Percentiles rank a stretch among this genome's conserved stretches.
Conservation (phyloP, 2,113 vertebrate genomes). For the Paramormyrops kingsleyae region DNA sequence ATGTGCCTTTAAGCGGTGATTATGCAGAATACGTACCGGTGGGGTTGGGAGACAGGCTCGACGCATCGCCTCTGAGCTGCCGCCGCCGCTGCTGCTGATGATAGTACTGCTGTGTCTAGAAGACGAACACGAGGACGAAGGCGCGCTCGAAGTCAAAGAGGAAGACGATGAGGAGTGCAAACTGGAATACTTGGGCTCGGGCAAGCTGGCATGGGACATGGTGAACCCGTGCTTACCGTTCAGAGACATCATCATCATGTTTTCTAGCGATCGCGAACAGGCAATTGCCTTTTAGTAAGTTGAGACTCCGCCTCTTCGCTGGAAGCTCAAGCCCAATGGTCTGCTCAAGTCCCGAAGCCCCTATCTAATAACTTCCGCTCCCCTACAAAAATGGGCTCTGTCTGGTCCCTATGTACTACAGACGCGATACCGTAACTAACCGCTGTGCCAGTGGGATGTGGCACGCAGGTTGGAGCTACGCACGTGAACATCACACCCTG, state of each 20-base stretch:
- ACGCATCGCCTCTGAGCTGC: conserved; percentile 85
- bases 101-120: conserved; percentile 63
- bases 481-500: conserved; percentile 30
- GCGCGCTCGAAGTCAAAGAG: conserved; percentile 66
- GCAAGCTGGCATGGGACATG: conserved; percentile 83
- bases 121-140: conserved; percentile 70
- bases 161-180: conserved; percentile 82
- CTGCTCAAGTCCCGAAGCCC: conserved; percentile 51
- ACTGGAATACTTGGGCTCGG: conserved; percentile 84
- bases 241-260: conserved; percentile 97
- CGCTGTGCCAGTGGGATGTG: conserved; percentile 29
- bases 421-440: conserved; percentile 40
- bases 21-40: conserved; percentile 91
- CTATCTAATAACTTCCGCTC: conserved; percentile 38
- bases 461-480: conserved; percentile 35
- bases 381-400: conserved; percentile 36
- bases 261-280: conserved; percentile 59
- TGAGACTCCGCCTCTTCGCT: conserved; percentile 66
- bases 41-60: conserved; percentile 90
- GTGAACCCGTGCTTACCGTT: conserved; percentile 94
- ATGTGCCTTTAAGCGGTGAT: conserved; percentile 80
- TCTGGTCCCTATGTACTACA: conserved; percentile 49
- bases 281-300: conserved; percentile 68
- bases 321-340: conserved; percentile 57
- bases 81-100: conserved; percentile 52